Evolutionary conservation across 2,888 invertebrate species (phyloP), one percentile per base, ranked within the genome.

Genomic region (Andrena praecox): DNA sequence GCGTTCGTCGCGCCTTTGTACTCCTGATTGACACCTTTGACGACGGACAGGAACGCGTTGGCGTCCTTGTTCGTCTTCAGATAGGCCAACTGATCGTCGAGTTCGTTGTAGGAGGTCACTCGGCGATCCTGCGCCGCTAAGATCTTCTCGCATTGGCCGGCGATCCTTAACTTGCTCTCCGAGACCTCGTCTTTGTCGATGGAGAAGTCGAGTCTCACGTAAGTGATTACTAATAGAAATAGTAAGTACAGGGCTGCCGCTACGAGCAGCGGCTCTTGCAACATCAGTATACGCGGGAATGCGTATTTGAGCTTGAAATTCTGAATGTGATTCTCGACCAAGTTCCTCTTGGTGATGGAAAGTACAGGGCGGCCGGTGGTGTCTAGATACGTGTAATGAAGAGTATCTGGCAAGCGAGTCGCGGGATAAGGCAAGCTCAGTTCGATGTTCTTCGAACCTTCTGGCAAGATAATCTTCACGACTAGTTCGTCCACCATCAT

Each of bases 271-370:
- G 99, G 99, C 94, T 99, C 99, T 92, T 98, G 98, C 59, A 99
- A 95, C 96, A 99, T 96, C 42, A 98, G 95, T 62, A 97, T 93
- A 88, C 97, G 96, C 48, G 98, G 97, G 96, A 98, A 99, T 88
- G 96, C 96, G 94, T 99, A 99, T 84, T 96, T 96, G 59, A 99
- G 94, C 94, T 97, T 97, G 93, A 99, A 98, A 94, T 98, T 98
- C 94, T 98, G 97, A 91, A 99, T 99, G 93, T 99, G 99, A 92
- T 98, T 97, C 92, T 99, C 99, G 0, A 99, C 98, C 82, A 99
- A 95, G 95, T 99, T 99, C 27, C 94, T 96, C 94, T 98, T 97
- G 1, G 96, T 95, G 74, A 99, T 96, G 8, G 96, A 95, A 73
- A 99, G 95, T 0, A 99, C 98, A 0, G 98, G 97, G 73, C 99